Conservation (phyloP, 2,113 vertebrate species). For the Syrmaticus mikado region DNA sequence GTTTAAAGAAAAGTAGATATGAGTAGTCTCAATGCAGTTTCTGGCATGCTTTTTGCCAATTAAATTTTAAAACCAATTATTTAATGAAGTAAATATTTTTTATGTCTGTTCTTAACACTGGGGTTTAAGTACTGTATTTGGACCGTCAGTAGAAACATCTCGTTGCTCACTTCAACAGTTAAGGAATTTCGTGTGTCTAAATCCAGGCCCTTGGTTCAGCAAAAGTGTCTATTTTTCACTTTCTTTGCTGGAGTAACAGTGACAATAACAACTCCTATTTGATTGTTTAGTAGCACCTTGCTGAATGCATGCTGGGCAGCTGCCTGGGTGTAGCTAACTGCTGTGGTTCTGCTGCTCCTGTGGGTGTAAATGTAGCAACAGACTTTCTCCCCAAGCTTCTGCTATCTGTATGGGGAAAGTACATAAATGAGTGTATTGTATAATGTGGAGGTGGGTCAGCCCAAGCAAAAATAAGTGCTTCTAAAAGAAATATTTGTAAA, state of each 20-base stretch:
- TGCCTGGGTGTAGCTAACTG: not conserved
- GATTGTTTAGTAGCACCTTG: not conserved
- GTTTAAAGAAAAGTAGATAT: not conserved
- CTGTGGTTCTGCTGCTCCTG: not conserved
- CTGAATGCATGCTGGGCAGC: not conserved
- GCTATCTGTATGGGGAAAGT: not conserved
- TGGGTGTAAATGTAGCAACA: not conserved
- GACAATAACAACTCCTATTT: not conserved
- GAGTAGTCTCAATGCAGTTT: not conserved
- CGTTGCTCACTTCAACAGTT: not conserved
- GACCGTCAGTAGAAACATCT: not conserved
- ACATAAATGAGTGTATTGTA: not conserved
- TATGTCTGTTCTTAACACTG: accelerated
- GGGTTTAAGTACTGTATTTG: not conserved
- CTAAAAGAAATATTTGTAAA: not conserved
- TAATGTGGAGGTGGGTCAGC: not conserved
- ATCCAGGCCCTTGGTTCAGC: not conserved
- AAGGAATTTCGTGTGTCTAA: not conserved
- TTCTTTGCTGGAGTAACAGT: not conserved
- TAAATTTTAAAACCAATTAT: not conserved
- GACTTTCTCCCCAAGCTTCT: not conserved
- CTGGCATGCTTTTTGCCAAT: not conserved
- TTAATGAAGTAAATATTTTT: not conserved
- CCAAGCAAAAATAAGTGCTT: not conserved
- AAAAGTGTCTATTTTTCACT: not conserved